Conservation (phyloP, 1,140 invertebrate species). For the Formica exsecta region DNA sequence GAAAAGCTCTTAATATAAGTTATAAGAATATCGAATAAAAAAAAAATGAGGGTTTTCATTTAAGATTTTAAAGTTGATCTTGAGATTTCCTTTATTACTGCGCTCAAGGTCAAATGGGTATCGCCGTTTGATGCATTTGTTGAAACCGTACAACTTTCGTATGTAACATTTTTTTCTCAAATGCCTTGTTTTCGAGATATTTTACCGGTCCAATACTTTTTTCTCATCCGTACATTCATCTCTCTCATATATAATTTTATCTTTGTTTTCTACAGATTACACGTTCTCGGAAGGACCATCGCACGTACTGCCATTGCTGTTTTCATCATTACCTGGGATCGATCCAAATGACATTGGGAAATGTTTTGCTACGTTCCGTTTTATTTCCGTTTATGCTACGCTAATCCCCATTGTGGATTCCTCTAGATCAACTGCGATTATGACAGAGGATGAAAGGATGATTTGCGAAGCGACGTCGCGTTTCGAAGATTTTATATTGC, state of each 20-base stretch:
- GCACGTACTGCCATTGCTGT: constrained; percentile 93
- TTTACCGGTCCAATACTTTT: no score
- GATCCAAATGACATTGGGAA: constrained; percentile 97
- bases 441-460: constrained; percentile 91
- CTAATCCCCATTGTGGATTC: constrained; percentile 95
- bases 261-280: constrained; percentile 75
- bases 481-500: constrained; percentile 95
- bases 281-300: constrained; percentile 92
- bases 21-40: no score
- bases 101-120: no score
- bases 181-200: no score
- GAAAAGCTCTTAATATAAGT: no score
- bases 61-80: no score
- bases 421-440: constrained; percentile 90
- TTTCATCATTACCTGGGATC: constrained; percentile 93
- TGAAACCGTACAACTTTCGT: no score
- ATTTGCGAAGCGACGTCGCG: constrained; percentile 93
- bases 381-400: constrained; percentile 92
- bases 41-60: no score
- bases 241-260: not conserved
- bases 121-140: no score
- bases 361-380: constrained; percentile 92
- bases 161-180: no score
- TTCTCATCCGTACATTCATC: not conserved
- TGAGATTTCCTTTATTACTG: no score